Evolutionary conservation across 2,888 invertebrate genomes (phyloP), one percentile per base, ranked within the genome.

Genomic region (Heteropelma amictum): DNA sequence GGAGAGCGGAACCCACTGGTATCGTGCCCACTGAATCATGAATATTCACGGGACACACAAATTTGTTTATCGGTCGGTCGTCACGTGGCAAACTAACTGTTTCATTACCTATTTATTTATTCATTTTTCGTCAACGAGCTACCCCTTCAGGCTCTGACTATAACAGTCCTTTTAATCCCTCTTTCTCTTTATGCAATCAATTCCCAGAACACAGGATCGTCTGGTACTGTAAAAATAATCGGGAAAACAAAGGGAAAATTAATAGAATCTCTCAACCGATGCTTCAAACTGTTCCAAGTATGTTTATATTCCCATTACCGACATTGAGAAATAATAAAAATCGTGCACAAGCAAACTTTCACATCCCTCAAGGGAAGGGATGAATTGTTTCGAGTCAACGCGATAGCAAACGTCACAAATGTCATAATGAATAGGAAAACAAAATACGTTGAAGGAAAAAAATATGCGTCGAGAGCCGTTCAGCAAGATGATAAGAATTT

Each of bases 41-140:
- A 77, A 77, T 77, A 77, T 77, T 75, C 69, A 72, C 42, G 38
- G 58, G 72, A 30, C 28, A 72, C 68, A 77, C n/a, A n/a, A n/a
- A n/a, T n/a, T n/a, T n/a, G n/a, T 77, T 75, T 75, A 72, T 77
- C 75, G 72, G 75, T 77, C 77, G 75, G 68, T 77, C 69, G 75
- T 40, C 71, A 71, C 75, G 67, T 49, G 71, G 71, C 56, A 75
- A 75, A 75, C 67, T 56, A 67, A 67, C 56, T 71, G 65, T 71
- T 75, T 75, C 75, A 75, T 75, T 75, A 75, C 67, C 75, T 63
- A 71, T 75, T 75, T 75, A 71, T 75, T 71, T 67, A 75, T 75
- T 75, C 75, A 75, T 75, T 75, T 75, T 75, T 71, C 60, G 75
- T 75, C 75, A 75, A 75, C 75, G 75, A 75, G 67, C 75, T 54